Evolutionary conservation across 2,888 invertebrate genomes (phyloP), one percentile per base, ranked within the genome.

Genomic region (Yponomeuta cagnagella): DNA sequence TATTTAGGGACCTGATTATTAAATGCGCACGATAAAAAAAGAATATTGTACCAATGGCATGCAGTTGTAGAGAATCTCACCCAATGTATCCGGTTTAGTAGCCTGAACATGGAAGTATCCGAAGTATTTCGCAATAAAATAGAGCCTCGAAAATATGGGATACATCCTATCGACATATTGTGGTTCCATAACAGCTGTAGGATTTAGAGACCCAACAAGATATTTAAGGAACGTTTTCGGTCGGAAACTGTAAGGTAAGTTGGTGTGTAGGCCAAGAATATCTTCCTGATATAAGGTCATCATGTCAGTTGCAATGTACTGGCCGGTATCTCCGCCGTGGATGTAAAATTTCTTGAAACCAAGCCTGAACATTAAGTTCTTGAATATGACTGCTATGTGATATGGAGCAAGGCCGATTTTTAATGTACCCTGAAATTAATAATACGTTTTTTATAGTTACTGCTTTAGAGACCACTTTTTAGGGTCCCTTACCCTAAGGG

Each of bases 351-450:
- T 37, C 4, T 63, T 37, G 63, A 31, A 37, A 8, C 70, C 70
- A 4, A 70, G 63, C 3, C 63, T 30, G 2, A 15, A 37, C 70
- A 70, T 70, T 10, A 70, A 23, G 63, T 70, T 70, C 15, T 70
- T 70, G 12, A 70, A 31, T 2, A 70, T 70, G n/a, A 70, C 30
- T 63, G 31, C 70, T 12, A 70, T 31, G 63, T 70, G 70, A 30
- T 70, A 70, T 1, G 63, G 23, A 9, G 23, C 33, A 15, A 70
- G 70, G n/a, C 70, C 70, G 2, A 10, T 70, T 33, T 70, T 63
- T 23, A 10, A 31, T 12, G 70, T 70, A 10, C 10, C 33, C 70
- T 70, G 63, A 33, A 70, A 70, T 12, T 15, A 58, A 15, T 5
- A 58, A 52, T 52, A 52, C 52, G 43, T 43, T 43, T 43, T 4